Conservation (phyloP, 2,113 vertebrate genomes). For the Python bivittatus region DNA sequence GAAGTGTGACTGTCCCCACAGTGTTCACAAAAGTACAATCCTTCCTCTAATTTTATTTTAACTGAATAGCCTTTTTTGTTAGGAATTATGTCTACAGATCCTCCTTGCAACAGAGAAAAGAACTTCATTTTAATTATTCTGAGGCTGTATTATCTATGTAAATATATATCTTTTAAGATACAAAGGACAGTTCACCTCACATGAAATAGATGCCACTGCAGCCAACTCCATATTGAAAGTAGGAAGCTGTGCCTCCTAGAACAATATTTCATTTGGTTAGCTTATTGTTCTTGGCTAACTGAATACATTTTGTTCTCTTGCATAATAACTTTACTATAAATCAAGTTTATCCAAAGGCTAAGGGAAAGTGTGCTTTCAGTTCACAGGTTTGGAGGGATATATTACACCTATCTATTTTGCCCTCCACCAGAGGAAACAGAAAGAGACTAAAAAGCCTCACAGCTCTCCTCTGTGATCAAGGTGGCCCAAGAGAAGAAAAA, state of each 20-base stretch:
- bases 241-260: not conserved
- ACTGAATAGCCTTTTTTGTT: not conserved
- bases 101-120: not conserved
- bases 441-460: not conserved
- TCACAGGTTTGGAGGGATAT: not conserved
- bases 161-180: conserved; percentile 22
- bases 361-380: not conserved
- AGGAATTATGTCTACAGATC: not conserved
- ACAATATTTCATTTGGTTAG: not conserved
- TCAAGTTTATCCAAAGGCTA: not conserved
- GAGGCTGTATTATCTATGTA: not conserved
- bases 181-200: conserved; percentile 22
- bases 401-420: too few relatives aligned
- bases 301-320: not conserved
- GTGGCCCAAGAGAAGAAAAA: not conserved
- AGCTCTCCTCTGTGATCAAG: not conserved
- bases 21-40: not conserved
- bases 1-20: not conserved
- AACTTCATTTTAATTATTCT: not conserved
- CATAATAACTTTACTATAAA: not conserved
- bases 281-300: not conserved
- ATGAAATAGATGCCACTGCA: conserved; percentile 22
- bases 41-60: not conserved
- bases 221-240: not conserved
- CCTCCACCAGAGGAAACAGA: not conserved